Percentiles rank a stretch among this genome's conserved stretches.
phyloP scores from a whole-genome alignment of 2,113 vertebrate species.

The Brachionichthys hirsutus region DNA sequence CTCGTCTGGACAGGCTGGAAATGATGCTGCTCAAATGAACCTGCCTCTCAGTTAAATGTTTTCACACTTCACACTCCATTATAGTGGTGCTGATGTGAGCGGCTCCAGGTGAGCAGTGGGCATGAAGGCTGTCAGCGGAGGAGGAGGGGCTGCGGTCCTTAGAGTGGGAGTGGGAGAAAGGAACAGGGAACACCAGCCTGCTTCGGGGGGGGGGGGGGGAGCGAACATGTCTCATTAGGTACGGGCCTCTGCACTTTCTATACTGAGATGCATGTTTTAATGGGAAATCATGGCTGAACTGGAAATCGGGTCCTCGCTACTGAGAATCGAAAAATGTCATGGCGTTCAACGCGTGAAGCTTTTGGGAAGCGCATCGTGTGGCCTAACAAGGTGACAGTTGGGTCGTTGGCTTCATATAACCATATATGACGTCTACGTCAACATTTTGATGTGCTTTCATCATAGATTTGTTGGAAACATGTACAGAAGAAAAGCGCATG shows the following conservation, averaged over 20 bases:
- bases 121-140: constrained; percentile 50
- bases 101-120: constrained; percentile 37
- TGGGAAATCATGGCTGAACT: constrained; percentile 36
- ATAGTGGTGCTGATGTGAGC: constrained; percentile 64
- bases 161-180: constrained; percentile 44
- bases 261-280: constrained; percentile 63
- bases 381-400: constrained; percentile 1
- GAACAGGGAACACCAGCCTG: constrained; percentile 57
- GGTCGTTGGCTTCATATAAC: background rate
- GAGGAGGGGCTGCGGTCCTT: constrained; percentile 35
- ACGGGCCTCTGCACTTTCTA: constrained; percentile 60
- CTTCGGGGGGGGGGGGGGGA: constrained; percentile 52
- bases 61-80: constrained; percentile 78
- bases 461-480: constrained; percentile 20
- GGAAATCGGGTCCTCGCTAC: constrained; percentile 7
- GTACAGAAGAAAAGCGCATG: constrained; percentile 8
- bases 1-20: constrained; percentile 68
- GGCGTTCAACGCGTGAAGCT: background rate
- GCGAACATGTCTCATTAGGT: constrained; percentile 71
- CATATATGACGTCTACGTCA: background rate
- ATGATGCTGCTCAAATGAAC: constrained; percentile 75
- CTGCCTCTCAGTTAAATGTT: constrained; percentile 73
- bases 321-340: constrained; percentile 16
- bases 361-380: background rate
- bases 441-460: constrained; percentile 10